These are phyloP conservation scores for Thymelicus sylvestris DNA, from an alignment of 2,888 invertebrate species.

Conservation along the genomic window DNA sequence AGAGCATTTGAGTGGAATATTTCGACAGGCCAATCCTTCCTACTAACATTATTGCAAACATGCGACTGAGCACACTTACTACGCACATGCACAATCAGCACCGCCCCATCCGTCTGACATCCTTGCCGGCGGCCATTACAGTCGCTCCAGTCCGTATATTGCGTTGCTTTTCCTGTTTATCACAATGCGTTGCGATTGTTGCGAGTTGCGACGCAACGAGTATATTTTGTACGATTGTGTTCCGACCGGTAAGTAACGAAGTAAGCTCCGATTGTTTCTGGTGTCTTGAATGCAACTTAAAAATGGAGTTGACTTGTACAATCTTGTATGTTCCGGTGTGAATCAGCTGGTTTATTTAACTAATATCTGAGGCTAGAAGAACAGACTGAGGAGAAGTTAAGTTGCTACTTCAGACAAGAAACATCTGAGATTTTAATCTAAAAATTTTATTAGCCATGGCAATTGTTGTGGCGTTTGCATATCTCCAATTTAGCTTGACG, in stretches of 20 bases:
- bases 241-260: constrained; percentile 1
- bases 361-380: too few species aligned
- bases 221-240: constrained; percentile 11
- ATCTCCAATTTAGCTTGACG: too few species aligned
- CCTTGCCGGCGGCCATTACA: constrained; percentile 9
- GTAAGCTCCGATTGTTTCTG: background rate
- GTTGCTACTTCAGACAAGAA: too few species aligned
- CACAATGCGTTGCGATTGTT: background rate
- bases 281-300: background rate
- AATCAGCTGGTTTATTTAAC: too few species aligned
- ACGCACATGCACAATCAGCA: background rate
- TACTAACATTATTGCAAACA: background rate
- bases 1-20: too few species aligned
- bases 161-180: constrained; percentile 8
- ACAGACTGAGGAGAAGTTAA: too few species aligned
- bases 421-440: too few species aligned
- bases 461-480: too few species aligned
- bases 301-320: background rate
- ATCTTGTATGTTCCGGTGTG: too few species aligned
- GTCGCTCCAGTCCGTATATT: constrained; percentile 4
- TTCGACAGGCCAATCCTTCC: too few species aligned
- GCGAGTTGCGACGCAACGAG: background rate
- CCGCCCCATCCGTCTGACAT: background rate
- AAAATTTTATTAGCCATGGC: too few species aligned
- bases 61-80: background rate